Evolutionary conservation across 2,888 invertebrate genomes (phyloP).

Genomic region (Pristionchus mayeri): DNA sequence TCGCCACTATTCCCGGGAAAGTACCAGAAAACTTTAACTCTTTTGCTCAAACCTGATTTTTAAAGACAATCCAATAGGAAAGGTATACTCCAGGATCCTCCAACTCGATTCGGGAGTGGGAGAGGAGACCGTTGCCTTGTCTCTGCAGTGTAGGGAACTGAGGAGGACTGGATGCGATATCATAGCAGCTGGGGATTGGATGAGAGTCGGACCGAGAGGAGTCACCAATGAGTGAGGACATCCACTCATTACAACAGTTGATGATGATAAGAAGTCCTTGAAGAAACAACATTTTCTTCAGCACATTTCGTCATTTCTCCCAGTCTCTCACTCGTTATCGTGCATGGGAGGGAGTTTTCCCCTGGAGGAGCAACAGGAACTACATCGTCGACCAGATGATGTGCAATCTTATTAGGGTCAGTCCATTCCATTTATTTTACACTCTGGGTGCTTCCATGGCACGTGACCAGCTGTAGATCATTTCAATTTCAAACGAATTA

Average conservation of each 20-base stretch:
- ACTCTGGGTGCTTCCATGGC: too few relatives aligned
- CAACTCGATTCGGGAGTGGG: constrained; percentile 43
- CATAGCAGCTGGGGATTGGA: not conserved
- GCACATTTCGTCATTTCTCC: constrained; percentile 22
- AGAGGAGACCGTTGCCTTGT: constrained; percentile 31
- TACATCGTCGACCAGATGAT: constrained; percentile 24
- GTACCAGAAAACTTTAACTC: not conserved
- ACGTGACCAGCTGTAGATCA: too few relatives aligned
- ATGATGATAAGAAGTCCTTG: too few relatives aligned
- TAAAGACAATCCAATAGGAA: too few relatives aligned
- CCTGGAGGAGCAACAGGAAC: constrained; percentile 18
- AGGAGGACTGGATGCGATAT: constrained; percentile 35
- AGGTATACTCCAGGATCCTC: constrained; percentile 43
- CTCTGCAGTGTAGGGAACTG: constrained; percentile 11
- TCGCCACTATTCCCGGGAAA: not conserved
- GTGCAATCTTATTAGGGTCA: constrained; percentile 20
- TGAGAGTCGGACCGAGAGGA: constrained; percentile 25
- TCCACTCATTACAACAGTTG: too few relatives aligned
- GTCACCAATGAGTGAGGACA: constrained; percentile 35
- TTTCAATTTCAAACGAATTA: too few relatives aligned
- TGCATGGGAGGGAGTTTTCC: constrained; percentile 41
- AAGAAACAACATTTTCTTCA: not conserved
- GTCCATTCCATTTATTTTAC: not conserved
- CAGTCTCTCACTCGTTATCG: constrained; percentile 36
- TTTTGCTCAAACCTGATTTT: not conserved